Evolutionary conservation across 2,113 vertebrate genomes (phyloP).

Genomic region (Phylloscopus trochilus): DNA sequence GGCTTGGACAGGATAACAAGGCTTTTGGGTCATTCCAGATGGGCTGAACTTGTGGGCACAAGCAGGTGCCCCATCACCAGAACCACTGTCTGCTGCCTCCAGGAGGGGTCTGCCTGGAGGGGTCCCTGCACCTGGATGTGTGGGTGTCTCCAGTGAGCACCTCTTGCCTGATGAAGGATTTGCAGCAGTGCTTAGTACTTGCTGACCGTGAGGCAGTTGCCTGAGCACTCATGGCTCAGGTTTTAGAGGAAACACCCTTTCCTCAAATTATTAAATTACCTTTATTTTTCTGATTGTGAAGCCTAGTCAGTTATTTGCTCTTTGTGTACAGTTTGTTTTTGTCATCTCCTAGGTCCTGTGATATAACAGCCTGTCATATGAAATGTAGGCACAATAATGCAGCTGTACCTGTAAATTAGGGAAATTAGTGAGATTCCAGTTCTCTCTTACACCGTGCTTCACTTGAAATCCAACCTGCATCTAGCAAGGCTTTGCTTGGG

Average conservation of each 20-base stretch:
- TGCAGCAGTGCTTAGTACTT: background rate
- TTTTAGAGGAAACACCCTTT: background rate
- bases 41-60: background rate
- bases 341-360: background rate
- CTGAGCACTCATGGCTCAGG: rapidly evolving
- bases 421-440: background rate
- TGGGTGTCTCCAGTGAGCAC: background rate
- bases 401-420: background rate
- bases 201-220: rapidly evolving
- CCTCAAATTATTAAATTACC: background rate
- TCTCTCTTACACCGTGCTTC: background rate
- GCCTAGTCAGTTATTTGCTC: background rate
- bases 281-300: background rate
- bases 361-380: background rate
- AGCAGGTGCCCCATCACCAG: background rate
- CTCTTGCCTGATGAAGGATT: background rate
- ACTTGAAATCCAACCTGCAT: background rate
- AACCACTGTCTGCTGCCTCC: background rate
- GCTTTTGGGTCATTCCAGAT: background rate
- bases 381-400: background rate
- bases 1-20: background rate
- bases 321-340: constrained; percentile 18
- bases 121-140: rapidly evolving
- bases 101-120: background rate
- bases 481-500: background rate